Conservation (phyloP, 2,797 vertebrate genomes). For the Scyliorhinus canicula region DNA sequence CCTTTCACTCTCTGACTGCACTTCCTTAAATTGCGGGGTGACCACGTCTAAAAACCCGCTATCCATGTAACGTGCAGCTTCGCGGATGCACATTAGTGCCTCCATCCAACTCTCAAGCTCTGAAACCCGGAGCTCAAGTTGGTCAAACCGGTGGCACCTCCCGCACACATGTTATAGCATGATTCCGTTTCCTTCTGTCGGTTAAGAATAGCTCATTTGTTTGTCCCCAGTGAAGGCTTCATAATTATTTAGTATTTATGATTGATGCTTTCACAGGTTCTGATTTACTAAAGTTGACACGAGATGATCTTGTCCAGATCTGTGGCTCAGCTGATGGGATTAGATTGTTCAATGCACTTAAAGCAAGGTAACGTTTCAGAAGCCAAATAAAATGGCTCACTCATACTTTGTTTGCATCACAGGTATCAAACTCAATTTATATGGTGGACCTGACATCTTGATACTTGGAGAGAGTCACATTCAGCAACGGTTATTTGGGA, state of each 20-base stretch:
- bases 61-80: too few relatives aligned
- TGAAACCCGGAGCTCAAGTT: too few relatives aligned
- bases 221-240: not conserved
- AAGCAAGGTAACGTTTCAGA: constrained; percentile 68
- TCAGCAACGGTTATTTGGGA: not conserved
- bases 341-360: constrained; percentile 87
- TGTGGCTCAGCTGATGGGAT: constrained; percentile 90
- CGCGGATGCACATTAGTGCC: too few relatives aligned
- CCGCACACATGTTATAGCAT: too few relatives aligned
- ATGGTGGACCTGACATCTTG: not conserved
- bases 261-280: constrained; percentile 62
- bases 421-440: constrained; percentile 5
- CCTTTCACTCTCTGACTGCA: too few relatives aligned
- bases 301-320: constrained; percentile 87
- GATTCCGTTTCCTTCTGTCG: not conserved
- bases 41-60: too few relatives aligned
- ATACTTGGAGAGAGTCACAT: not conserved
- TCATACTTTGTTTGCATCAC: constrained; percentile 12
- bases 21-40: too few relatives aligned
- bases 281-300: constrained; percentile 88
- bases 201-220: not conserved
- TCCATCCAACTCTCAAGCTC: too few relatives aligned
- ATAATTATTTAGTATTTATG: not conserved
- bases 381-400: not conserved
- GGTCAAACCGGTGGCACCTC: too few relatives aligned